Base-by-base conservation (phyloP, 2,797 vertebrate species). In the Fringilla coelebs region DNA sequence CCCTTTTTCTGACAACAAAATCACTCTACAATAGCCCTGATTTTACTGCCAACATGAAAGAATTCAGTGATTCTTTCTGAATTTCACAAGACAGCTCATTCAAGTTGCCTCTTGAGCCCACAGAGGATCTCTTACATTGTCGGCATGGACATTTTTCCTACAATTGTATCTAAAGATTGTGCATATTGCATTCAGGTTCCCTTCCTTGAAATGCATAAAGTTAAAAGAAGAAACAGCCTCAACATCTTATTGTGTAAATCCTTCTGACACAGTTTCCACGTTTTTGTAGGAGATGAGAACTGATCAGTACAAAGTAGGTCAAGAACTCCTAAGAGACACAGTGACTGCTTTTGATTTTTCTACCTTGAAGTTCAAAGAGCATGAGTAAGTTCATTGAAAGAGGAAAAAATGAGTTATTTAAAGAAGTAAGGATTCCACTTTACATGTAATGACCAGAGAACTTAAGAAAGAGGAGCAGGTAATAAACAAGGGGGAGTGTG, bases 321-420 rank as follows among this genome's bases (percentile, higher is more conserved):
- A 98, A 93, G 94, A 97, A 97, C 91, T 97, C 96, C 96, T 95
- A 86, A 95, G 97, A 97, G 97, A 98, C 92, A 95, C 90, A 86
- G 41, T 93, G 96, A 95, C 96, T 96, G 94, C 85, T 96, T 98
- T 97, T 97, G 97, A 98, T 97, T 97, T 97, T 95, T 96, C 89
- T 96, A 97, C 95, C 97, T 97, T 97, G 95, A 98, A 98, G 96
- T 97, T 98, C 97, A 98, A 98, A 98, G 94, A 97, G 91, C 94
- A 97, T 94, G 87, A 97, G 68, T 96, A 97, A 98, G 95, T 96
- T 97, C 94, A 96, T 57, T 96, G 93, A 93, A 93, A 91, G 93
- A 96, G 74, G 90, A 92, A 78, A 52, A 94, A 93, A 70, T 80
- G 26, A 96, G 94, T 94, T 96, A 96, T 97, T 95, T 96, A 96